Evolutionary conservation across 2,113 vertebrate species (phyloP), one percentile per base, ranked within the genome.

Genomic region (Platichthys stellatus): DNA sequence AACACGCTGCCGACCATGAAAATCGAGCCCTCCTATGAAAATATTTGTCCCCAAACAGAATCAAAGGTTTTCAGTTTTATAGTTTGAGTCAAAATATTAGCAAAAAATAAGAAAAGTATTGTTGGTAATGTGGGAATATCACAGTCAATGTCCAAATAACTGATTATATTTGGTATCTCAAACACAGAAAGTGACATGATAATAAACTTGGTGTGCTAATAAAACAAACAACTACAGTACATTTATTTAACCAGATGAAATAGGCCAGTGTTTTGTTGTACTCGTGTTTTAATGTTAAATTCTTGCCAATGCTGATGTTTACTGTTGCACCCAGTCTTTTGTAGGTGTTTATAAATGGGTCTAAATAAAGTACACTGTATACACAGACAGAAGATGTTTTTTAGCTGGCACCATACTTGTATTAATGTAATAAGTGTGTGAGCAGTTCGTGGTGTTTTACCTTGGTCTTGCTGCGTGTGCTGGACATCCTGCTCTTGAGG

Each of bases 401-500:
- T 12, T 13, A 11, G 11, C 40, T 43, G 38, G 11, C 38, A 31
- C 6, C 31, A 38, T 38, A 38, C 35, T 38, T 38, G 31, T 31
- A 31, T 31, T 31, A 9, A 38, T 38, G 35, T 38, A 38, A 43
- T 43, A 13, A 3, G 40, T 12, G 40, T 43, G 38, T 40, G 38
- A 40, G 38, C 11, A 20, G 3, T 66, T 21, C 20, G 84, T 31
- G 15, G 14, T 17, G 47, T 51, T 6, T 84, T 86, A 94, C 94
- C 92, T 94, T 95, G 86, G 95, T 97, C 73, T 97, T 98, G 91
- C 94, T 98, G 69, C 97, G 93, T 59, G 97, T 97, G 54, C 95
- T 98, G 35, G 96, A 96, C 97, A 99, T 99, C 86, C 97, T 94
- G 71, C 94, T 99, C 94, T 97, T 96, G 74, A 99, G 93, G 69